Conservation (phyloP, 2,888 invertebrate genomes). For the Nymphalis urticae region DNA sequence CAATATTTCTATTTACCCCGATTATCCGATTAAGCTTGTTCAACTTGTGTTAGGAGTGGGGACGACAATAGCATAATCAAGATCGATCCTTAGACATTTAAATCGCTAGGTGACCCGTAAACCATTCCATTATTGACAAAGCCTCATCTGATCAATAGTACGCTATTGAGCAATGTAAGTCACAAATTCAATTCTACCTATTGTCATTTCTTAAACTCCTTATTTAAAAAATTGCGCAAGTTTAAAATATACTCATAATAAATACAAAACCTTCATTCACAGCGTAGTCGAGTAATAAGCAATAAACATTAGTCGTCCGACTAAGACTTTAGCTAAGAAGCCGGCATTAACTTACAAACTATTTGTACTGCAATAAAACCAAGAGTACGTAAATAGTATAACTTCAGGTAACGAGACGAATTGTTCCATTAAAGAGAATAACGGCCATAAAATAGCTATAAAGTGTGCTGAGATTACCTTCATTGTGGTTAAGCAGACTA, state of each 20-base stretch:
- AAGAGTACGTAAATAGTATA: conserved; percentile 39
- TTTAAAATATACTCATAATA: not conserved
- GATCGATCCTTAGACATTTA: too few species aligned
- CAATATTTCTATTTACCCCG: too few species aligned
- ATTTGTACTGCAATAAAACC: conserved; percentile 34
- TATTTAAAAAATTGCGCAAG: too few species aligned
- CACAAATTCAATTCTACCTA: too few species aligned
- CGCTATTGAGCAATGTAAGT: too few species aligned
- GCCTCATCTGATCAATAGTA: too few species aligned
- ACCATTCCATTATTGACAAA: too few species aligned
- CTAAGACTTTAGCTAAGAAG: not conserved
- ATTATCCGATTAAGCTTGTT: too few species aligned
- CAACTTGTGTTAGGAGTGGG: too few species aligned
- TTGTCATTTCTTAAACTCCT: too few species aligned
- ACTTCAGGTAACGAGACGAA: conserved; percentile 57
- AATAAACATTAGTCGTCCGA: not conserved
- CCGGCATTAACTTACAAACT: conserved; percentile 20
- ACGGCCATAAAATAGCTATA: conserved; percentile 51
- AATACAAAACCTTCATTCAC: not conserved
- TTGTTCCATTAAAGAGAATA: conserved; percentile 67
- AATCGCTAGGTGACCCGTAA: too few species aligned
- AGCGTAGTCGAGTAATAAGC: not conserved
- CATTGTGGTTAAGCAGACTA: conserved; percentile 36
- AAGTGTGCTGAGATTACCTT: conserved; percentile 47
- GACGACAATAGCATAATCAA: too few species aligned